Base-by-base conservation (phyloP, 1,140 invertebrate species). In the Samia ricini region DNA sequence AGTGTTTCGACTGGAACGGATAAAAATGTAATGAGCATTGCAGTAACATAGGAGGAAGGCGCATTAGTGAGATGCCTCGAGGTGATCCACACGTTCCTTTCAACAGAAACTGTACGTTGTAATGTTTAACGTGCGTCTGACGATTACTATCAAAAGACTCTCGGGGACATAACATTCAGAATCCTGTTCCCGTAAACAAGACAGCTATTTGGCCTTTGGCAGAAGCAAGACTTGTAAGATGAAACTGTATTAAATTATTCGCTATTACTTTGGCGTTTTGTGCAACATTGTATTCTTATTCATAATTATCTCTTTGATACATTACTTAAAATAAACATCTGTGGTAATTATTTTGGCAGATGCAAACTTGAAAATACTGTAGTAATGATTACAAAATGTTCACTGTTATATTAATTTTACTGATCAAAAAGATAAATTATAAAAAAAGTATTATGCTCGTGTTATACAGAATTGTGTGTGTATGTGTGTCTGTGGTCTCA, bases 41-140 rank as follows among this genome's bases (percentile, higher is more conserved):
- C 75, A 70, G 69, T n/a, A 22, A 59, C 20, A 52, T 52, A 52
- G 10, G 51, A 52, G 51, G 22, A 74, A 68, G 63, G 69, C 69
- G 18, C 19, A 10, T 36, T n/a, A 58, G 22, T 36, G 18, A 77
- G 73, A 77, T 81, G 79, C 83, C 83, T 74, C 55, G 64, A 65
- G 83, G 79, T 77, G 56, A 51, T 69, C 65, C 56, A 68, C 64
- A 63, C 63, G 73, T 79, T 85, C 85, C 86, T 89, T 89, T 89
- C 85, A 88, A 86, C 86, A 86, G 83, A 74, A 83, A 79, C 71
- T 70, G 72, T 69, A 79, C 83, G n/a, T n/a, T 86, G 83, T 89
- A n/a, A 74, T 89, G 75, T 87, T 86, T 87, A 88, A 85, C 74
- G 69, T 68, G 66, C 68, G 36, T 71, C 77, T 84, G 77, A 77